Evolutionary conservation across 2,113 vertebrate genomes (phyloP), one percentile per base, ranked within the genome.

Genomic region (Corydoras sp.): DNA sequence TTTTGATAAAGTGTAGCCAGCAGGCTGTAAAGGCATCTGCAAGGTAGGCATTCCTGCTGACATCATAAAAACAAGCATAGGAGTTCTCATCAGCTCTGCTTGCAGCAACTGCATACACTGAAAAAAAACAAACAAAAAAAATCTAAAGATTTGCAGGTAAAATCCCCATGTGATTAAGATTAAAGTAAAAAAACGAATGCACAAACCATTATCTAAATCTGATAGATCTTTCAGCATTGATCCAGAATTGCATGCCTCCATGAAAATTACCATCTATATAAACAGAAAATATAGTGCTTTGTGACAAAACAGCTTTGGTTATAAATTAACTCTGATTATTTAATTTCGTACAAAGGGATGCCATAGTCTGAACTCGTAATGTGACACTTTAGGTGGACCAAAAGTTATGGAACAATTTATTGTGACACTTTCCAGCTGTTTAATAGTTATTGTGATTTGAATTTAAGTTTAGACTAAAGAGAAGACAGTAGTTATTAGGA

Each of bases 211-310:
- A 6, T 32, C 9, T 14, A 60, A 31, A 5, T 3, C 54, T 56
- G 73, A 24, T 9, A 75, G 73, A 3, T 69, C 3, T 7, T 48
- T 12, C 50, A 76, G 58, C 75, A 76, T 72, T 18, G 64, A 76
- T 63, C 75, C 75, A 35, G 69, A 61, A 14, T 76, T 12, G 11
- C 75, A 76, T 10, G 50, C 18, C 30, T 72, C 69, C 50, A 72
- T 1, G 60, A 62, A 76, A 32, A 76, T 64, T 48, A 76, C 75
- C 75, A 76, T 76, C 75, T 76, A 50, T 11, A 68, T 15, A 66
- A 7, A 50, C 9, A 61, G 15, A 9, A 6, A 55, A 49, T 43
- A 43, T 43, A 43, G 35, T 43, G 35, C 7, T 24, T 24, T 24
- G 18, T 24, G 18, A 24, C 18, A 24, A 24, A 24, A 24, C 18